Percentiles rank a stretch among this genome's conserved stretches.
Evolutionary conservation across 2,797 vertebrate genomes (phyloP).

Genomic region (Psittacula echo): DNA sequence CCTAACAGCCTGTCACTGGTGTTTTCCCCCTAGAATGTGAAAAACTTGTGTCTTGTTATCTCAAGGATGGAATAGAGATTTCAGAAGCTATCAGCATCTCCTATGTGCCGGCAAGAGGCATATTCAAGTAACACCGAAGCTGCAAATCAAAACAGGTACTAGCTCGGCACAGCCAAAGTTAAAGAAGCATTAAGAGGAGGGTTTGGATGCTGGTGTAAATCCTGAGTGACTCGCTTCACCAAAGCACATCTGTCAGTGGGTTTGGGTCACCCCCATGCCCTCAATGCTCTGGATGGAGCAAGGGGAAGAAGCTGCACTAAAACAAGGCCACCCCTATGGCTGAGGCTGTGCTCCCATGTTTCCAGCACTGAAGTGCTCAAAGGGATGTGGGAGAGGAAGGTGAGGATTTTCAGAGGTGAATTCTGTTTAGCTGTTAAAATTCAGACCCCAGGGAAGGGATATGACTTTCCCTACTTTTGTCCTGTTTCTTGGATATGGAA

Average conservation of each 20-base stretch:
- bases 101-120: background rate
- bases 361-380: background rate
- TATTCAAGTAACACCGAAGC: background rate
- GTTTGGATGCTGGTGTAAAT: background rate
- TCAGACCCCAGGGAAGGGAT: background rate
- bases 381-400: background rate
- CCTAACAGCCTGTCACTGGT: background rate
- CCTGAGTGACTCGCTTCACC: background rate
- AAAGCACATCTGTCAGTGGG: background rate
- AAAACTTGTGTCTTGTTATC: background rate
- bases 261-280: background rate
- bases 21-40: background rate
- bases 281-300: background rate
- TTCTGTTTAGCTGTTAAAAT: background rate
- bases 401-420: background rate
- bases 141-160: background rate
- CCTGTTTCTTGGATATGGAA: background rate
- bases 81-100: constrained; percentile 20
- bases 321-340: accelerated
- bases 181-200: background rate
- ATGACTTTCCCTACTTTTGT: accelerated
- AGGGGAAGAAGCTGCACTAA: background rate
- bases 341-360: background rate
- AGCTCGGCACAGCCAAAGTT: background rate
- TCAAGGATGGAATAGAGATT: constrained; percentile 25